Evolutionary conservation across 2,888 invertebrate genomes (phyloP).

Genomic region (Monopis laevigella): DNA sequence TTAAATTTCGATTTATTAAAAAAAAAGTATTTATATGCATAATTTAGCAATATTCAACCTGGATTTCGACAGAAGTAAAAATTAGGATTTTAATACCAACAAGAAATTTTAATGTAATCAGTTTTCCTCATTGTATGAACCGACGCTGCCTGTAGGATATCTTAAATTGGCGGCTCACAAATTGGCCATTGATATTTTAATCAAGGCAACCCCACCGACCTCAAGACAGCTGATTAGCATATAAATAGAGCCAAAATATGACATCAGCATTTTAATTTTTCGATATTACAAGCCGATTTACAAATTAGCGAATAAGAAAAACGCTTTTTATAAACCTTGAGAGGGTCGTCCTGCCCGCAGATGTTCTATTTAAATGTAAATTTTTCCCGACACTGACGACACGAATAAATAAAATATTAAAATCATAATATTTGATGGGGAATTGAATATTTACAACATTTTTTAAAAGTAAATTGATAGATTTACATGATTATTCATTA

Average conservation of each 20-base stretch:
- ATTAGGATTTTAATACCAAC: too few relatives aligned
- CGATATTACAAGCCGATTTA: conserved; percentile 64
- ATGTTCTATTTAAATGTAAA: conserved; percentile 68
- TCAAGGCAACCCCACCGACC: conserved; percentile 31
- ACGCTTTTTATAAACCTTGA: conserved; percentile 45
- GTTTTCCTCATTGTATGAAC: too few relatives aligned
- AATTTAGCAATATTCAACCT: too few relatives aligned
- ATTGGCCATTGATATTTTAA: conserved; percentile 65
- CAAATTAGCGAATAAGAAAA: conserved; percentile 66
- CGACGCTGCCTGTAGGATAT: neutral
- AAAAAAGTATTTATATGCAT: too few relatives aligned
- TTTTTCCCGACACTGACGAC: conserved; percentile 51
- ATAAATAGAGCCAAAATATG: conserved; percentile 64
- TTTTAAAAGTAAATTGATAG: neutral
- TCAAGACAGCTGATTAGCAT: conserved; percentile 51
- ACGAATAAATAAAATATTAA: conserved; percentile 53
- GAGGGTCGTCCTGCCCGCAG: conserved; percentile 59
- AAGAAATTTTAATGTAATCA: too few relatives aligned
- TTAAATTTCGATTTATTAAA: too few relatives aligned
- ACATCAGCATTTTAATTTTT: conserved; percentile 67
- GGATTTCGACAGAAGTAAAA: too few relatives aligned
- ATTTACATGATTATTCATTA: neutral
- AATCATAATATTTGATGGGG: conserved; percentile 50
- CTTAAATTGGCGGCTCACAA: conserved; percentile 20
- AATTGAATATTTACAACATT: conserved; percentile 22